These are phyloP conservation scores for Leptopilina drosophilae DNA, from an alignment of 2,888 invertebrate species.

Conservation along the genomic window DNA sequence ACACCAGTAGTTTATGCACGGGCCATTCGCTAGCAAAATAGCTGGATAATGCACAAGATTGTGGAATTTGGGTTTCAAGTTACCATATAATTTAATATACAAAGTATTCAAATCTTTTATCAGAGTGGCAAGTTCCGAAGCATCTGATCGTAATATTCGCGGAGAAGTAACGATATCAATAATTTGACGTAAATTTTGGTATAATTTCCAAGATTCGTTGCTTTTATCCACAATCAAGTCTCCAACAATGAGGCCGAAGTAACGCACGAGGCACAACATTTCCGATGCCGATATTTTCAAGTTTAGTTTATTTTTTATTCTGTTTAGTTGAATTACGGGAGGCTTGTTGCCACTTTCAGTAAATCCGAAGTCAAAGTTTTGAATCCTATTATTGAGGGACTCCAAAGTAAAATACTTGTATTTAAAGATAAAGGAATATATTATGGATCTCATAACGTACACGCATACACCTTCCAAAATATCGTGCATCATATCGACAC, in stretches of 20 bases:
- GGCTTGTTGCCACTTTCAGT: constrained; percentile 44
- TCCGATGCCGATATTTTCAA: constrained; percentile 52
- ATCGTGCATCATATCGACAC: constrained; percentile 50
- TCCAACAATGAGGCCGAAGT: constrained; percentile 49
- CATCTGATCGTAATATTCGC: constrained; percentile 41
- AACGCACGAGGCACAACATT: constrained; percentile 50
- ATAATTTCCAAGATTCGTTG: constrained; percentile 49
- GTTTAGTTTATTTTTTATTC: constrained; percentile 33
- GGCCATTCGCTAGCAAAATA: constrained; percentile 45
- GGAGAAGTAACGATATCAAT: constrained; percentile 49
- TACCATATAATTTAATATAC: constrained; percentile 47
- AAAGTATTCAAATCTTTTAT: constrained; percentile 40
- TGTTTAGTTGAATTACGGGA: constrained; percentile 38
- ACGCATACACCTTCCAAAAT: constrained; percentile 47
- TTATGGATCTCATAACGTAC: constrained; percentile 34
- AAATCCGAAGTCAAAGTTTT: constrained; percentile 43
- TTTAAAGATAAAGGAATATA: constrained; percentile 43
- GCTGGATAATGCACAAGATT: constrained; percentile 47
- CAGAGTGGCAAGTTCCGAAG: constrained; percentile 27
- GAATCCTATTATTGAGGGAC: constrained; percentile 40
- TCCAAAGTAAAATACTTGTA: constrained; percentile 45
- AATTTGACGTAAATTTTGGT: constrained; percentile 46
- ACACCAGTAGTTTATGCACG: constrained; percentile 47
- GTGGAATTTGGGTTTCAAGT: constrained; percentile 51
- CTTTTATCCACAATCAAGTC: constrained; percentile 44